Base-by-base conservation (phyloP, 2,888 invertebrate genomes). In the Lordiphosa andalusiaca region DNA sequence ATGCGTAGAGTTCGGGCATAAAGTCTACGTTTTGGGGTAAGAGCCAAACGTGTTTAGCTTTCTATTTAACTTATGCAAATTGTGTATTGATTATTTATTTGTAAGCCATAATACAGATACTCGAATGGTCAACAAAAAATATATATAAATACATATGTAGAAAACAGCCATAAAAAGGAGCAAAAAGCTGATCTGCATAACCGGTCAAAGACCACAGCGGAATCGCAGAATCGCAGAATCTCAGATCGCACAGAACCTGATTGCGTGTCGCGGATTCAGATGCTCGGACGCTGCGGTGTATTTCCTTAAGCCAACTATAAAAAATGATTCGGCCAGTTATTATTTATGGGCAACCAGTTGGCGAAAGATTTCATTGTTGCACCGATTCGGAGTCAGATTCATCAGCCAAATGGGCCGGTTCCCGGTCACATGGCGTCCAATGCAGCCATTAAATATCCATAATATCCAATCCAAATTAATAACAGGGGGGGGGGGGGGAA, bases 31-130 rank as follows among this genome's bases (percentile, higher is more conserved):
- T 63, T 59, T 64, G 63, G 57, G 78, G 84, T 84, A 84, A 84
- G 72, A 81, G 16, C 16, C 72, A 81, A 81, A 81, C 81, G 84
- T 82, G 81, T 81, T 81, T 72, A 81, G 81, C 81, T 81, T 81
- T 81, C 81, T 81, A 84, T 84, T 84, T 78, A 74, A 78, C 74
- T 72, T 84, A 81, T 84, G 81, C 81, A 84, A 81, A 81, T 84
- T 57, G 57, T 60, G 54, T 56, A 64, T 78, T 67, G 75, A 72
- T 80, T 78, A 74, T 80, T 81, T 81, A 74, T 82, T 66, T 82
- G 69, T 74, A 71, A 70, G 68, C 55, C 48, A 62, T 64, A 72
- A 67, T 62, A 70, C 73, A 65, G 50, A 73, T 70, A 75, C 65
- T 67, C 74, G 46, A 41, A 47, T 16, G n/a, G 33, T 23, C 44